A percentile compares a stretch with the other conserved stretches of the same genome.
Conservation (phyloP, 2,888 invertebrate species). For the Cerastis rubricosa region DNA sequence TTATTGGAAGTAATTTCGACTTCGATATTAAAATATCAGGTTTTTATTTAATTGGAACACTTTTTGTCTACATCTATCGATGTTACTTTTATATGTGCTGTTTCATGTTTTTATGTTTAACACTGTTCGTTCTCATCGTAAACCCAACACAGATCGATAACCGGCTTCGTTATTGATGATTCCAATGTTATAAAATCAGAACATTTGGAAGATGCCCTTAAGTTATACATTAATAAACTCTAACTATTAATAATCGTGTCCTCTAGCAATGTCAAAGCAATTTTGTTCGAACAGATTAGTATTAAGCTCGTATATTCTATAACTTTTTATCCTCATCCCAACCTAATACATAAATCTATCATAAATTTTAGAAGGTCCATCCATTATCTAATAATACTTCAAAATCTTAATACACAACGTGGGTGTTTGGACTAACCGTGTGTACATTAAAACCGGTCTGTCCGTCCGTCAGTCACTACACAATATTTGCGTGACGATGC, state of each 20-base stretch:
- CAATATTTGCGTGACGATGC: conserved; percentile 83
- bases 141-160: conserved; percentile 32
- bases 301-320: conserved; percentile 18
- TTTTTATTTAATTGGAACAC: conserved; percentile 78
- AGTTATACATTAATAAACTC: conserved; percentile 9
- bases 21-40: conserved; percentile 70
- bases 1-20: conserved; percentile 79
- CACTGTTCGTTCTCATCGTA: conserved; percentile 37
- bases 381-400: conserved; percentile 66
- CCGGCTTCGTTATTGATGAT: conserved; percentile 9
- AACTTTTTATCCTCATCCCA: conserved; percentile 39
- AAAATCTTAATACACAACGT: conserved; percentile 70
- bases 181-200: conserved; percentile 9
- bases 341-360: conserved; percentile 55
- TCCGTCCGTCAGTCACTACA: conserved; percentile 80
- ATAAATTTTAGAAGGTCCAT: conserved; percentile 43
- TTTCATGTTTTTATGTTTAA: conserved; percentile 53
- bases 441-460: conserved; percentile 83
- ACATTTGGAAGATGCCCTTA: conserved; percentile 2
- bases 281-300: conserved; percentile 20
- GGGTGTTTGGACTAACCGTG: conserved; percentile 75
- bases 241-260: conserved; percentile 18
- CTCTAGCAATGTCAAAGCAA: conserved; percentile 28
- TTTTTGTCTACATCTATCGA: conserved; percentile 65
- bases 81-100: conserved; percentile 31